Evolutionary conservation across 2,888 invertebrate genomes (phyloP).

Genomic region (Amphimallon solstitiale): DNA sequence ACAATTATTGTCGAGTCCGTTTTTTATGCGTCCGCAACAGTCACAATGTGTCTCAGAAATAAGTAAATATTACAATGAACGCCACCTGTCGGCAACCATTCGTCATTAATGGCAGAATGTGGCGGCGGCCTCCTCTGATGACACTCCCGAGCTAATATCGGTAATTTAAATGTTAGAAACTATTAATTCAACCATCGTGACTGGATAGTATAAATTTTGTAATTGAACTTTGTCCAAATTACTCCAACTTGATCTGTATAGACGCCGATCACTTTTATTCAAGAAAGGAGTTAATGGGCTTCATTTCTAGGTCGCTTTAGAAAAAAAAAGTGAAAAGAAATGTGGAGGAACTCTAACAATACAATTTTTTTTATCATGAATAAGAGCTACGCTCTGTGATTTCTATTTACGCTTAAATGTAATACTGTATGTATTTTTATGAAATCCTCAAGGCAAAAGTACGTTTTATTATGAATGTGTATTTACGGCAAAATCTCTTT

Average conservation of each 20-base stretch:
- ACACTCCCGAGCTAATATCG: background rate
- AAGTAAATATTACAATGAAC: conserved; percentile 21
- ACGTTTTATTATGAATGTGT: no score
- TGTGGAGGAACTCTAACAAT: background rate
- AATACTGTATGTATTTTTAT: no score
- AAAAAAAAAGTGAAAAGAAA: background rate
- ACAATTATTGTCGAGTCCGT: conserved; percentile 10
- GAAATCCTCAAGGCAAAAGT: no score
- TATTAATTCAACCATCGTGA: background rate
- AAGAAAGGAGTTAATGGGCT: no score
- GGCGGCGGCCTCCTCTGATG: background rate
- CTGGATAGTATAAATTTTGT: conserved; percentile 16
- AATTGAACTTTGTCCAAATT: conserved; percentile 16
- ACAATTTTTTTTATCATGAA: background rate
- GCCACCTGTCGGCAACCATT: conserved; percentile 20
- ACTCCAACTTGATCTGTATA: background rate
- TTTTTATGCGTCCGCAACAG: background rate
- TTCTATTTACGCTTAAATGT: no score
- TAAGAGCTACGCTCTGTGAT: no score
- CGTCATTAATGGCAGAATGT: conserved; percentile 9
- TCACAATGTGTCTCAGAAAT: conserved; percentile 15
- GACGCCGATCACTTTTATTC: no score
- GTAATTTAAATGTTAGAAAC: conserved; percentile 6
- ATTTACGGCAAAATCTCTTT: no score
- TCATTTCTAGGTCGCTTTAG: background rate